These are phyloP conservation scores for Atta texana DNA, from an alignment of 1,140 invertebrate species.

Conservation along the genomic window DNA sequence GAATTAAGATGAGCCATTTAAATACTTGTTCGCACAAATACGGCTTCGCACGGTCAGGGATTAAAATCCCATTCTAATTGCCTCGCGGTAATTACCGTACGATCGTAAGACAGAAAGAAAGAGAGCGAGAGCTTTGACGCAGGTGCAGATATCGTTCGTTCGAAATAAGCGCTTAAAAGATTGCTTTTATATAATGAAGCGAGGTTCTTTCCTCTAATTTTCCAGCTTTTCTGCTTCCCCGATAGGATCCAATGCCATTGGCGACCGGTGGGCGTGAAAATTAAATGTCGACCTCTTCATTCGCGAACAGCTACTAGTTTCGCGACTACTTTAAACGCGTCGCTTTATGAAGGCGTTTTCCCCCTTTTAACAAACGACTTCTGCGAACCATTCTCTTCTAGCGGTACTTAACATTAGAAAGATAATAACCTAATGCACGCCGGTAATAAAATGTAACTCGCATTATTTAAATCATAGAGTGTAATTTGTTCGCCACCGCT, in stretches of 20 bases:
- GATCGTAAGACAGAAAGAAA: not conserved
- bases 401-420: not conserved
- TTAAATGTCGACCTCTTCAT: slow-evolving; percentile 60
- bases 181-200: slow-evolving; percentile 42
- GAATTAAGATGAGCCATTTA: slow-evolving; percentile 1
- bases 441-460: slow-evolving; percentile 57
- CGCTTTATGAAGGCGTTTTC: slow-evolving; percentile 30
- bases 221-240: not conserved
- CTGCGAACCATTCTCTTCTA: slow-evolving; percentile 46
- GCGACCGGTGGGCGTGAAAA: slow-evolving; percentile 51
- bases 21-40: slow-evolving; percentile 21
- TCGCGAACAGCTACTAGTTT: slow-evolving; percentile 22
- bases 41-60: slow-evolving; percentile 10
- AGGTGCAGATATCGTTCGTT: slow-evolving; percentile 54
- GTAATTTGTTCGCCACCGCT: slow-evolving; percentile 31
- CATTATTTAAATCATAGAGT: slow-evolving; percentile 77
- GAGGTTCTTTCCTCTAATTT: slow-evolving; percentile 37
- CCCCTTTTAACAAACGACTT: slow-evolving; percentile 45
- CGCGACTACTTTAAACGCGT: slow-evolving; percentile 47
- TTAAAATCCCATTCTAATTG: slow-evolving; percentile 70
- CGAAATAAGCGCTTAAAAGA: slow-evolving; percentile 63
- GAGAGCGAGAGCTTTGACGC: slow-evolving; percentile 5
- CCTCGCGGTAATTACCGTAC: slow-evolving; percentile 62
- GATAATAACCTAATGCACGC: slow-evolving; percentile 72
- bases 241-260: slow-evolving; percentile 27